Evolutionary conservation across 2,888 invertebrate species (phyloP).

Genomic region (Loripinus fragilis): DNA sequence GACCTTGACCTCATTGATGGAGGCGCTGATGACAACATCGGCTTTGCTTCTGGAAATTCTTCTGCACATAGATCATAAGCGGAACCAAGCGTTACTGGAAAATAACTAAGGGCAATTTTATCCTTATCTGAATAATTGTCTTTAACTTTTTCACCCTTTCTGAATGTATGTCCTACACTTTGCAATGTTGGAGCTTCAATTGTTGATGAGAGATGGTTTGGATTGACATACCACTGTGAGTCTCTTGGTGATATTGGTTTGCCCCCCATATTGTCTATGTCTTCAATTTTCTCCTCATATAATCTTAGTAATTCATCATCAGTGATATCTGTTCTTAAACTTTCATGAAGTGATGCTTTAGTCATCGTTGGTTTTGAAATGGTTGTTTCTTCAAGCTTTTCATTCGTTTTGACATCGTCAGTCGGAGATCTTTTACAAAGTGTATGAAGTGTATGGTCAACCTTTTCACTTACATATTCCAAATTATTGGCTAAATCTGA

Average conservation of each 20-base stretch:
- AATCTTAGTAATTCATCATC: constrained; percentile 51
- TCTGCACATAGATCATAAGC: constrained; percentile 56
- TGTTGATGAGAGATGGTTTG: constrained; percentile 49
- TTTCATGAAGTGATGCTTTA: constrained; percentile 33
- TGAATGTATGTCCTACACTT: constrained; percentile 47
- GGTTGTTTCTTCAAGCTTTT: background rate
- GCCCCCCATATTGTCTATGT: constrained; percentile 43
- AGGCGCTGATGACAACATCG: constrained; percentile 38
- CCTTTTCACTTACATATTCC: constrained; percentile 59
- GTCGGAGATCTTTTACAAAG: background rate
- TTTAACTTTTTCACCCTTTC: constrained; percentile 29
- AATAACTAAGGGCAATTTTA: constrained; percentile 43
- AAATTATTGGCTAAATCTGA: constrained; percentile 61
- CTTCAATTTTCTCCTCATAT: constrained; percentile 46
- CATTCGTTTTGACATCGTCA: background rate
- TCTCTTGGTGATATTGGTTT: constrained; percentile 53
- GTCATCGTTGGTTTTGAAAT: constrained; percentile 14
- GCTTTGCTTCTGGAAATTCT: constrained; percentile 44
- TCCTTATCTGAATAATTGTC: constrained; percentile 50
- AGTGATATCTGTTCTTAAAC: constrained; percentile 38
- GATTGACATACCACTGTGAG: constrained; percentile 58
- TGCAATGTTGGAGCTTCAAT: constrained; percentile 52
- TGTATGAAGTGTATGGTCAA: constrained; percentile 47
- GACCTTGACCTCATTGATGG: constrained; percentile 40
- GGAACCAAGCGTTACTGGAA: constrained; percentile 61